These are phyloP conservation scores for Nephrocerus scutellatus DNA, from an alignment of 2,888 invertebrate species.

Conservation along the genomic window DNA sequence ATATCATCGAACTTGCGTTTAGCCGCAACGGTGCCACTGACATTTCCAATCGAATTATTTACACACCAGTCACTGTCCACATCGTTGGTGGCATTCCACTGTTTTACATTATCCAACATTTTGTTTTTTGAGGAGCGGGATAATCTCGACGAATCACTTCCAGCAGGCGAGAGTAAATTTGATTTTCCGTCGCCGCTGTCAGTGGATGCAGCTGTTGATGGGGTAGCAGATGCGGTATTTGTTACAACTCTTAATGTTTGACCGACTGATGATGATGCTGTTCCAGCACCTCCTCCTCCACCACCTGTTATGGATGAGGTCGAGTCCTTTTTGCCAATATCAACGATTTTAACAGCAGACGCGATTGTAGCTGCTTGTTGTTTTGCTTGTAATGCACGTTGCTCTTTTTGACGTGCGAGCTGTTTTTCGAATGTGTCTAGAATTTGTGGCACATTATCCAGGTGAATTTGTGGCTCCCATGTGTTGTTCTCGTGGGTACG, in stretches of 20 bases:
- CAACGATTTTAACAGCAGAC: conserved; percentile 29
- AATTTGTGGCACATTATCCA: conserved; percentile 68
- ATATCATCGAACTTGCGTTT: conserved; percentile 51
- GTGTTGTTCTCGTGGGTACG: conserved; percentile 74
- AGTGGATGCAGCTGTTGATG: conserved; percentile 44
- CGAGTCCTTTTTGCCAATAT: conserved; percentile 43
- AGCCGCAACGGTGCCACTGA: conserved; percentile 21
- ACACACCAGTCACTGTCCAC: conserved; percentile 18
- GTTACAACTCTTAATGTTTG: not conserved
- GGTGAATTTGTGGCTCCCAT: conserved; percentile 74
- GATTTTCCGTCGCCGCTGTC: conserved; percentile 20
- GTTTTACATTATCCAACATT: conserved; percentile 75
- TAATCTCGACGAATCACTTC: conserved; percentile 36
- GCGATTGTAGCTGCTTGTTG: conserved; percentile 29
- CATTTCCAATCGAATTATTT: conserved; percentile 33
- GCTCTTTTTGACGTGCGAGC: conserved; percentile 66
- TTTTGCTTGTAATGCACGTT: conserved; percentile 49
- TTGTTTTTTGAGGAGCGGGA: conserved; percentile 61
- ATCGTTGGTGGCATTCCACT: conserved; percentile 52
- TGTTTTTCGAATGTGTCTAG: conserved; percentile 76
- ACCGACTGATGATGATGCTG: not conserved
- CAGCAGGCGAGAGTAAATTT: conserved; percentile 25
- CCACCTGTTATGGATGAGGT: conserved; percentile 28
- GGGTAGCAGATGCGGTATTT: not conserved
- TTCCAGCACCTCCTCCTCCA: not conserved